A percentile compares a stretch with the other conserved stretches of the same genome.
phyloP scores from a whole-genome alignment of 2,888 invertebrate species.

The Liopterus haemorrhoidalis region DNA sequence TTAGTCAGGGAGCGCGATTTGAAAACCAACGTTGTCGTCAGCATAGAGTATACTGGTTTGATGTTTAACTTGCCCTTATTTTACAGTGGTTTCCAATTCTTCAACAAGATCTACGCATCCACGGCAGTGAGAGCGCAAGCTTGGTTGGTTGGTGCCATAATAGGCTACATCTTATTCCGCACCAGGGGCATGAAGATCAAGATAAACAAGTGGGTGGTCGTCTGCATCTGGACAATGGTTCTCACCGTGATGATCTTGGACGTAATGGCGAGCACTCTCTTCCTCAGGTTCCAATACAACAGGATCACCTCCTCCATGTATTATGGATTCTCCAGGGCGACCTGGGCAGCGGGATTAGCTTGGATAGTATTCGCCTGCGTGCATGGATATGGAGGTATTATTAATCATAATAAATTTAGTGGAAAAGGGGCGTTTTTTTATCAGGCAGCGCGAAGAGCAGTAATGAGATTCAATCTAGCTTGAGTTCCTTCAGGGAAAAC shows the following conservation, averaged over 20 bases:
- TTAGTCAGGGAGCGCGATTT: too few relatives aligned
- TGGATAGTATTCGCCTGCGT: conserved; percentile 23
- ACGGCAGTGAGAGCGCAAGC: conserved; percentile 44
- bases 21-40: too few relatives aligned
- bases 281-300: conserved; percentile 6
- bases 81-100: neutral
- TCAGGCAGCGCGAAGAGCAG: too few relatives aligned
- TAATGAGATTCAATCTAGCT: too few relatives aligned
- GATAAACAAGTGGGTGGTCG: conserved; percentile 24
- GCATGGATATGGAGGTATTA: conserved; percentile 15
- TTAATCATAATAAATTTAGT: too few relatives aligned
- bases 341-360: conserved; percentile 11
- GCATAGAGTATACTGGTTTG: too few relatives aligned
- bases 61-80: neutral
- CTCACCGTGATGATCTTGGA: neutral
- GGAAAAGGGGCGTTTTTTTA: too few relatives aligned
- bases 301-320: conserved; percentile 6
- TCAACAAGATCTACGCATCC: too few relatives aligned
- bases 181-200: conserved; percentile 40
- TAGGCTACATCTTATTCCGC: conserved; percentile 42
- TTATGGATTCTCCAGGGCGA: conserved; percentile 8
- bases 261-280: conserved; percentile 3
- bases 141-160: conserved; percentile 44
- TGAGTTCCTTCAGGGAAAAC: too few relatives aligned
- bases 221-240: conserved; percentile 7